Evolutionary conservation across 2,113 vertebrate species (phyloP), one percentile per base, ranked within the genome.

Genomic region (Numenius arquata): DNA sequence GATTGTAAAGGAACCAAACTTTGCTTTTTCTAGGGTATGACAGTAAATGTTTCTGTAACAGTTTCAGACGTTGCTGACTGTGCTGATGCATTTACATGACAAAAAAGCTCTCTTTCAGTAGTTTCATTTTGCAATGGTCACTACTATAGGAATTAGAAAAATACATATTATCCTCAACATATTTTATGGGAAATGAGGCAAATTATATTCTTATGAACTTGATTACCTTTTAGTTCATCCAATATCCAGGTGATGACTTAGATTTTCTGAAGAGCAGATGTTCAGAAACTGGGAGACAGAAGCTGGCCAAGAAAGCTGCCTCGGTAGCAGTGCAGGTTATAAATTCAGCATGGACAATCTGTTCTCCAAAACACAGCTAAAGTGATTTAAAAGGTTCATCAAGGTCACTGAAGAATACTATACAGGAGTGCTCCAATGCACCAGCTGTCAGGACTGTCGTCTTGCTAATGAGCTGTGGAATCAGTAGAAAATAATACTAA

Each of bases 351-450:
- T 70, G 66, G 89, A 84, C 95, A 96, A 90, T 96, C 95, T 96
- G 90, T 92, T 96, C 95, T 93, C 55, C 90, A 90, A 93, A 96
- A 93, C 56, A 92, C 73, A 90, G 62, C 80, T 96, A 81, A 93
- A 96, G 89, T 96, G 94, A 89, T 93, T 95, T 95, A 85, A 92
- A 90, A 95, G 70, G 95, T 95, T 87, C 12, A 32, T 92, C 96
- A 96, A 94, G 96, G 95, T 94, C 90, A 92, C 73, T 58, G 71
- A 81, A 90, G 86, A 94, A 82, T 86, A 74, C 88, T 84, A 38
- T 87, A 47, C 66, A 90, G 85, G 80, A 90, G 36, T 75, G 45
- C 40, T 95, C 45, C 80, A 87, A 89, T 96, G 43, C 84, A 95
- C 86, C 96, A 96, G 94, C 92, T 96, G 96, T 84, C 96, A 85